phyloP scores from a whole-genome alignment of 2,888 invertebrate species.

The Lycaena phlaeas region DNA sequence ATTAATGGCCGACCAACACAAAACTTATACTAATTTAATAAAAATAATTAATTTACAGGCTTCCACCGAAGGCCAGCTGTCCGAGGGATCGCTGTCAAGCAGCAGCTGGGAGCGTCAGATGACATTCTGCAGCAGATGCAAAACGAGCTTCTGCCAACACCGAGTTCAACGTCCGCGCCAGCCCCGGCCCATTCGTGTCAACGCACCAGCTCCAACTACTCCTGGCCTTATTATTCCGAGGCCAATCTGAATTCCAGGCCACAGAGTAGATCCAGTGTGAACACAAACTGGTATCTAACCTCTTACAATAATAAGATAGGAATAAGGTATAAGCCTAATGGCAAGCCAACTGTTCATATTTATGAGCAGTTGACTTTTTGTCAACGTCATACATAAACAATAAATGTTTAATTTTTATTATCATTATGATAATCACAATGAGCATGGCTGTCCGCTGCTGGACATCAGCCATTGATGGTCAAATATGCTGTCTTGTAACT shows the following conservation, averaged over 20 bases:
- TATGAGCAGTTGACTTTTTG: no score
- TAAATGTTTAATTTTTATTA: no score
- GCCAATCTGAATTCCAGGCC: slow-evolving; percentile 64
- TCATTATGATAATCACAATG: no score
- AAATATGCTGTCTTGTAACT: no score
- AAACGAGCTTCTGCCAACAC: slow-evolving; percentile 72
- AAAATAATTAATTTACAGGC: slow-evolving; percentile 37
- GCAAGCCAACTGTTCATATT: no score
- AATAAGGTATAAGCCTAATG: no score
- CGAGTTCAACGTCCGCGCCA: slow-evolving; percentile 33
- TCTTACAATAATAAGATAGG: no score
- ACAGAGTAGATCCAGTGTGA: slow-evolving; percentile 50
- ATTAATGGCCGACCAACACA: no score
- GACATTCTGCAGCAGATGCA: slow-evolving; percentile 88
- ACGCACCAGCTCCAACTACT: slow-evolving; percentile 54
- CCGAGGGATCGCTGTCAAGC: slow-evolving; percentile 83
- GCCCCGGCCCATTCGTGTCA: slow-evolving; percentile 48
- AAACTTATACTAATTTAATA: no score
- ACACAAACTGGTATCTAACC: slow-evolving; percentile 45
- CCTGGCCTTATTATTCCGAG: slow-evolving; percentile 80
- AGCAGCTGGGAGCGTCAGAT: slow-evolving; percentile 86
- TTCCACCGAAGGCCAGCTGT: slow-evolving; percentile 92
- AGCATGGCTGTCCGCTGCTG: no score
- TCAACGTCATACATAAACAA: no score
- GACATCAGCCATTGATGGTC: no score